Evolutionary conservation across 2,888 invertebrate genomes (phyloP), one percentile per base, ranked within the genome.

Genomic region (Diabrotica balteata): DNA sequence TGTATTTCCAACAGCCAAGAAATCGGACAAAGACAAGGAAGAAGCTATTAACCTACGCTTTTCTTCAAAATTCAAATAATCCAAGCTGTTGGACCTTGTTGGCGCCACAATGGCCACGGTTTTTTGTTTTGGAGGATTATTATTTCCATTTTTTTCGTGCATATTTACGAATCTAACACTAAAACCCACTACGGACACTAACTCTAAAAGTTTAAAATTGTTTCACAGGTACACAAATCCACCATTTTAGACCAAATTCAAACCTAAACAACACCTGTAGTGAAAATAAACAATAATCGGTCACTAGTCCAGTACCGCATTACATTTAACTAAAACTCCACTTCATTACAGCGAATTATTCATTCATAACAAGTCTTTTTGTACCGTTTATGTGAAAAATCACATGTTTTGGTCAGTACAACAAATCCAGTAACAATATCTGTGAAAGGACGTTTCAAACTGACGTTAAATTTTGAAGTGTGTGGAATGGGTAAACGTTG

Each of bases 41-140:
- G 94, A 94, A 58, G 95, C 95, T 75, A 95, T 95, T 81, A 95
- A 86, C 85, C 94, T 93, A 78, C 95, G 88, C 84, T 94, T 94
- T 87, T 95, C 95, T 85, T 95, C 94, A 84, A 95, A 95, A 86
- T 95, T 95, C 67, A 95, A 88, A 86, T 93, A 93, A 87, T 94
- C 94, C 87, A 94, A 88, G 81, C 93, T 93, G 84, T 90, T 93
- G 86, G 93, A 93, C 79, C 93, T 85, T 78, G 91, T 91, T 0
- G 91, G 91, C 45, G 89, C 88, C 45, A 90, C 90, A 44, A 91
- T 90, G 62, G 90, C 90, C 67, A 90, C 89, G 17, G 88, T 89
- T 76, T 89, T 90, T 78, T 80, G 79, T 74, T 81, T 81, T 10
- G 72, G 70, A 44, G 75, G 67, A 11, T 69, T 69, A 59, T 69